Evolutionary conservation across 2,888 invertebrate genomes (phyloP).

Genomic region (Acrobasis repandana): DNA sequence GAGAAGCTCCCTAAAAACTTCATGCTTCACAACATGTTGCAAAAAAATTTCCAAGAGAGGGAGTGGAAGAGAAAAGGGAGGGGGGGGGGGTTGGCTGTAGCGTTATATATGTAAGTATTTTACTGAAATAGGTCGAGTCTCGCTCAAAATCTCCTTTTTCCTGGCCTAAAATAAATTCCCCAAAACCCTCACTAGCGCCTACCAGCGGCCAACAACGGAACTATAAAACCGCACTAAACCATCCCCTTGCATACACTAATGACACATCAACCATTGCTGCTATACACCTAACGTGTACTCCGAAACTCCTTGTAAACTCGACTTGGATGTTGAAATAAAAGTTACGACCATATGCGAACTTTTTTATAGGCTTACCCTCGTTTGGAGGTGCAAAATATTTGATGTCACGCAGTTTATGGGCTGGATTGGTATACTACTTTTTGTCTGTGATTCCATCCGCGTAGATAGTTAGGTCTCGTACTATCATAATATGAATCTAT

Average conservation of each 20-base stretch:
- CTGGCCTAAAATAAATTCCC: slow-evolving; percentile 53
- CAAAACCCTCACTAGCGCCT: slow-evolving; percentile 70
- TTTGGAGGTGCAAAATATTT: slow-evolving; percentile 70
- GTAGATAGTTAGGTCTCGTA: too few relatives aligned
- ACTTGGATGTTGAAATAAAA: slow-evolving; percentile 14
- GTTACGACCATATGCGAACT: slow-evolving; percentile 33
- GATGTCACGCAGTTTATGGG: slow-evolving; percentile 60
- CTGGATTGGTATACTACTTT: slow-evolving; percentile 60
- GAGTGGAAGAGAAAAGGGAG: too few relatives aligned
- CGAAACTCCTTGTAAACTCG: slow-evolving; percentile 33
- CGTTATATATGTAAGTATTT: too few relatives aligned
- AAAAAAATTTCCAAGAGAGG: too few relatives aligned
- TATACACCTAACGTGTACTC: slow-evolving; percentile 28
- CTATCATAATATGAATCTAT: too few relatives aligned
- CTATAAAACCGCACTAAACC: slow-evolving; percentile 72
- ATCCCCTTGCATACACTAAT: slow-evolving; percentile 75
- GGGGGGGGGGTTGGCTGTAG: too few relatives aligned
- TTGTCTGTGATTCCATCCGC: slow-evolving; percentile 31
- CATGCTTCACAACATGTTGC: too few relatives aligned
- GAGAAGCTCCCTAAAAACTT: too few relatives aligned
- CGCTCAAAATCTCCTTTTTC: slow-evolving; percentile 29
- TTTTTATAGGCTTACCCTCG: slow-evolving; percentile 39
- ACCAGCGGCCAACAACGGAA: slow-evolving; percentile 59
- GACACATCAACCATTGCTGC: slow-evolving; percentile 51
- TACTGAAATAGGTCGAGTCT: too few relatives aligned